Conservation (phyloP, 2,888 invertebrate species). For the Papilio protenor region DNA sequence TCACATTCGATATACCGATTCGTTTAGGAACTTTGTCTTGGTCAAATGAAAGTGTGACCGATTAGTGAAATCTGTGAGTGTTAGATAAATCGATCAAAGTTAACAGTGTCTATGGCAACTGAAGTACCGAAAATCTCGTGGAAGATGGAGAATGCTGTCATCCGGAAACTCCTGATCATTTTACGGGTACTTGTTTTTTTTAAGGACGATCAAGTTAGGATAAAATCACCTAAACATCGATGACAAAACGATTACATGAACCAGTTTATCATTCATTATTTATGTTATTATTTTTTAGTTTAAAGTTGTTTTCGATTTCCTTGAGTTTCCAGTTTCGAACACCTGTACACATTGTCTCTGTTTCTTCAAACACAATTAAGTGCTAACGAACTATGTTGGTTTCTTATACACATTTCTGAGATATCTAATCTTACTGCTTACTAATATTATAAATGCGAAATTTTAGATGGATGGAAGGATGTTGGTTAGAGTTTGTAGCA, state of each 20-base stretch:
- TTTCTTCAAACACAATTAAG: background rate
- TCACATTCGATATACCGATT: slow-evolving; percentile 17
- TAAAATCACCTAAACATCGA: background rate
- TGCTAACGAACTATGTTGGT: background rate
- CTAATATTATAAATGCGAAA: too few species aligned
- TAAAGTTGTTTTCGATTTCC: background rate
- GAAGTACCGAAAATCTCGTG: slow-evolving; percentile 50
- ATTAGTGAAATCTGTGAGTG: slow-evolving; percentile 63
- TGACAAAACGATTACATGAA: background rate
- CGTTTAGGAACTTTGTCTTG: slow-evolving; percentile 52
- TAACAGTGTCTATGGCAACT: slow-evolving; percentile 12
- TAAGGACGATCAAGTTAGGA: background rate
- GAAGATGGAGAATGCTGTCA: slow-evolving; percentile 62
- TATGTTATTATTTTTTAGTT: background rate
- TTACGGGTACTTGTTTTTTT: slow-evolving; percentile 62
- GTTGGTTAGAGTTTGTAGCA: too few species aligned
- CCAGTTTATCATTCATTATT: background rate
- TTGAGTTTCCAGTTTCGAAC: background rate
- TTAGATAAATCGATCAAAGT: slow-evolving; percentile 50
- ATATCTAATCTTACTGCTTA: background rate
- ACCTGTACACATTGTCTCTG: too few species aligned
- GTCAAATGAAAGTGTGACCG: slow-evolving; percentile 69
- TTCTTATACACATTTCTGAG: background rate
- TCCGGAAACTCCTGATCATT: slow-evolving; percentile 62
- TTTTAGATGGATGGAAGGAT: too few species aligned